Evolutionary conservation across 2,113 vertebrate genomes (phyloP).

Genomic region (Eupsittula cactorum): DNA sequence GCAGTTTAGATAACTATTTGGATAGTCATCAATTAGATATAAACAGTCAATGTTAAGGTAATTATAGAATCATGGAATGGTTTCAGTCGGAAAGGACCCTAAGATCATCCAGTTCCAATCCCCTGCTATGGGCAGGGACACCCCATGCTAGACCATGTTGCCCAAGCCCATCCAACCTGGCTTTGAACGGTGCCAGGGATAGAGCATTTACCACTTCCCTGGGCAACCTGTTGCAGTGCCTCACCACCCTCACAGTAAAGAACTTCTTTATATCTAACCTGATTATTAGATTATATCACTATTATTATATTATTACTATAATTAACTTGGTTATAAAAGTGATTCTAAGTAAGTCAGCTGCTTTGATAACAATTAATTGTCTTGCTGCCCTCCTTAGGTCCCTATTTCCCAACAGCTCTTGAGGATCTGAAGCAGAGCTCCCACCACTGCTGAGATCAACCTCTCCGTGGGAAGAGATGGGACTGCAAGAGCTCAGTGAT

Average conservation of each 20-base stretch:
- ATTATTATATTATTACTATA: neutral
- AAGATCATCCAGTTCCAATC: neutral
- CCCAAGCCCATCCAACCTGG: neutral
- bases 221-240: neutral
- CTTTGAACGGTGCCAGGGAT: neutral
- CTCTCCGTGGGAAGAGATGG: neutral
- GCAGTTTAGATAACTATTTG: neutral
- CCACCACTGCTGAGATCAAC: neutral
- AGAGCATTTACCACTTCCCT: neutral
- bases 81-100: neutral
- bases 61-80: neutral
- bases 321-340: neutral
- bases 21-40: neutral
- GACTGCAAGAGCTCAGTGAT: fast-evolving
- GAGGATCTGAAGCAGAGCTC: neutral
- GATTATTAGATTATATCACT: neutral
- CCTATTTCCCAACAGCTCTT: neutral
- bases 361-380: neutral
- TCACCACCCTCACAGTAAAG: neutral
- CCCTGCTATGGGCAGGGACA: neutral
- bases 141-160: neutral
- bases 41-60: neutral
- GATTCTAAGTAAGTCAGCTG: neutral
- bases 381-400: neutral
- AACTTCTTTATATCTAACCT: neutral